These are phyloP conservation scores for Gobiocypris rarus DNA, from an alignment of 2,113 vertebrate genomes.

Conservation along the genomic window DNA sequence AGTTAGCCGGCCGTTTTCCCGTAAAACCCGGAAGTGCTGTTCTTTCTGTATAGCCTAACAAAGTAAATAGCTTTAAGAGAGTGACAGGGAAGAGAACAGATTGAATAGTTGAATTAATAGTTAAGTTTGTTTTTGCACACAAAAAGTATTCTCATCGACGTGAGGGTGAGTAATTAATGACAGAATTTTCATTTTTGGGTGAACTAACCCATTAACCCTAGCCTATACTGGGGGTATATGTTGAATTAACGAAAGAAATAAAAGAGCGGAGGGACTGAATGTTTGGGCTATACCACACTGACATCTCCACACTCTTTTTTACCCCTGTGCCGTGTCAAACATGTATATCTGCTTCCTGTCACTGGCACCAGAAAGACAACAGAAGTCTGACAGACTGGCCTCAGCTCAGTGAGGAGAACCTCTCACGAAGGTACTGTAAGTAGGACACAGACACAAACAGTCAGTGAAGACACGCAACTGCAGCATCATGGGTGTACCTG, in stretches of 20 bases:
- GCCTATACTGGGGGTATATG: background rate
- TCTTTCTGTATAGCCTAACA: too few relatives aligned
- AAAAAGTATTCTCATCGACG: too few relatives aligned
- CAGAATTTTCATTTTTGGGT: too few relatives aligned
- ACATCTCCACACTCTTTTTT: background rate
- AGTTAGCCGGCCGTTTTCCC: too few relatives aligned
- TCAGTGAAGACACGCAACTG: background rate
- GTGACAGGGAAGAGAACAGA: too few relatives aligned
- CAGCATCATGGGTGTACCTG: background rate
- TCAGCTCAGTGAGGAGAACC: background rate
- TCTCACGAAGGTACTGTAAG: background rate
- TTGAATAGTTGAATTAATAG: too few relatives aligned
- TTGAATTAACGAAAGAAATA: background rate
- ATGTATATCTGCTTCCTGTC: slow-evolving; percentile 26
- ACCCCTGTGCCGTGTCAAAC: background rate
- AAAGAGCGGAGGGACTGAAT: background rate
- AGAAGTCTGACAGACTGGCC: background rate
- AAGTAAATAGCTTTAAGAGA: too few relatives aligned
- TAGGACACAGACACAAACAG: slow-evolving; percentile 17
- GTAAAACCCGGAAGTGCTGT: too few relatives aligned
- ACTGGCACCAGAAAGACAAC: slow-evolving; percentile 21
- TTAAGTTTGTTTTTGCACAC: too few relatives aligned
- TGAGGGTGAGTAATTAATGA: too few relatives aligned
- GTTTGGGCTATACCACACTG: slow-evolving; percentile 2
- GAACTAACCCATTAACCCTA: too few relatives aligned